Conservation (phyloP, 2,888 invertebrate species). For the Torymus aiolomorphi region DNA sequence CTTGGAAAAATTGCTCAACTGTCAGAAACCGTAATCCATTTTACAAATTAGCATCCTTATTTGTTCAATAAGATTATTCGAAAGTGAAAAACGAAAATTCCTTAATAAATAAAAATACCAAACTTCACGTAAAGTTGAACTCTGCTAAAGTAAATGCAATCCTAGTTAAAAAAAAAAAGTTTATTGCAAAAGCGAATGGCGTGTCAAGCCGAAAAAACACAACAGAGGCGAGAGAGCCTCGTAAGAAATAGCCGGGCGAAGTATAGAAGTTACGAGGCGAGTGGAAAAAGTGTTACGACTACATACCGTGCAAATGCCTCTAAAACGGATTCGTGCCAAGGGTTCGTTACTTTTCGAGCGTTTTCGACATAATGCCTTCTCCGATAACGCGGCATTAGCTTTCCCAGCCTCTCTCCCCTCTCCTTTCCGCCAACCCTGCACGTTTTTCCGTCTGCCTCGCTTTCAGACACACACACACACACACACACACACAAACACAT, state of each 20-base stretch:
- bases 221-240: conserved; percentile 37
- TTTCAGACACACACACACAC: neutral
- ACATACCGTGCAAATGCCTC: conserved; percentile 64
- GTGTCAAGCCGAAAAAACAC: conserved; percentile 35
- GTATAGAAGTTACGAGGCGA: conserved; percentile 57
- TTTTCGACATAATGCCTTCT: conserved; percentile 67
- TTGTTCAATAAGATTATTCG: neutral
- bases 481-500: no score
- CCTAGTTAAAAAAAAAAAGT: conserved; percentile 1
- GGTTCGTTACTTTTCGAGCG: conserved; percentile 66
- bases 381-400: conserved; percentile 69
- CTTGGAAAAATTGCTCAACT: neutral
- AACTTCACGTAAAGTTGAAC: no score
- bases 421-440: conserved; percentile 21
- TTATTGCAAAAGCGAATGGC: conserved; percentile 25
- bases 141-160: neutral
- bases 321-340: conserved; percentile 65
- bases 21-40: neutral
- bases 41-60: neutral
- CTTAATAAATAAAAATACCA: no score
- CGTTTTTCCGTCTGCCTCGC: neutral
- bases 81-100: neutral
- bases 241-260: conserved; percentile 61
- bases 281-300: conserved; percentile 62
- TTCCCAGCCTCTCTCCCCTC: conserved; percentile 47